A percentile compares a stretch with the other conserved stretches of the same genome.
These are phyloP conservation scores for Hydrotaea diabolus DNA, from an alignment of 2,888 invertebrate species.

Conservation along the genomic window DNA sequence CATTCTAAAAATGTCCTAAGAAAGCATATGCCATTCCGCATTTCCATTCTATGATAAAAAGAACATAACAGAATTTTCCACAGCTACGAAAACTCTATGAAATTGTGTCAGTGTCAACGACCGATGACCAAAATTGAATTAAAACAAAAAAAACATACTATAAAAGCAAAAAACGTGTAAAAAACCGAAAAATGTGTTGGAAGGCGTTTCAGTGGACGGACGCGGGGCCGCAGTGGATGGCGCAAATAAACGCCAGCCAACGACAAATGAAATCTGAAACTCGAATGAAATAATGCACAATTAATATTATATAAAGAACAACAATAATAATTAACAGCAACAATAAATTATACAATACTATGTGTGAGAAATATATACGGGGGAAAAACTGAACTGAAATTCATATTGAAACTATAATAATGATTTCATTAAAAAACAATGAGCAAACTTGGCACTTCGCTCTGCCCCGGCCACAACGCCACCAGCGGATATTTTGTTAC, in stretches of 20 bases:
- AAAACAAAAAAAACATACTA: too few relatives aligned
- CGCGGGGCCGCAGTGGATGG: conserved; percentile 5
- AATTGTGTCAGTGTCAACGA: conserved; percentile 66
- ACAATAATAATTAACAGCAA: conserved; percentile 34
- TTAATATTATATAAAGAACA: conserved; percentile 49
- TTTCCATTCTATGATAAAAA: too few relatives aligned
- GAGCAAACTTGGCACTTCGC: conserved; percentile 1
- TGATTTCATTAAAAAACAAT: conserved; percentile 47
- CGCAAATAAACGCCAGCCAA: conserved; percentile 31
- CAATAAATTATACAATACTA: conserved; percentile 8
- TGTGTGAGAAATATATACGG: background rate
- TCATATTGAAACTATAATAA: conserved; percentile 38
- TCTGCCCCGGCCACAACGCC: background rate
- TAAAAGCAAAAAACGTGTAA: too few relatives aligned
- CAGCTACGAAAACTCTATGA: conserved; percentile 15
- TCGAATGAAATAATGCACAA: conserved; percentile 60
- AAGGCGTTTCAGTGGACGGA: background rate
- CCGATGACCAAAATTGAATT: conserved; percentile 56
- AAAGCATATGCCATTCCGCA: too few relatives aligned
- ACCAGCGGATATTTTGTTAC: conserved; percentile 46
- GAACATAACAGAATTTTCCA: background rate
- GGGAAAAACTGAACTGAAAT: conserved; percentile 28
- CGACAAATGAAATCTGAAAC: conserved; percentile 52
- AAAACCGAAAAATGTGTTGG: too few relatives aligned
- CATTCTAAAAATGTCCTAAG: too few relatives aligned